Conservation (phyloP, 2,797 vertebrate species). For the Anguilla pacifica region DNA sequence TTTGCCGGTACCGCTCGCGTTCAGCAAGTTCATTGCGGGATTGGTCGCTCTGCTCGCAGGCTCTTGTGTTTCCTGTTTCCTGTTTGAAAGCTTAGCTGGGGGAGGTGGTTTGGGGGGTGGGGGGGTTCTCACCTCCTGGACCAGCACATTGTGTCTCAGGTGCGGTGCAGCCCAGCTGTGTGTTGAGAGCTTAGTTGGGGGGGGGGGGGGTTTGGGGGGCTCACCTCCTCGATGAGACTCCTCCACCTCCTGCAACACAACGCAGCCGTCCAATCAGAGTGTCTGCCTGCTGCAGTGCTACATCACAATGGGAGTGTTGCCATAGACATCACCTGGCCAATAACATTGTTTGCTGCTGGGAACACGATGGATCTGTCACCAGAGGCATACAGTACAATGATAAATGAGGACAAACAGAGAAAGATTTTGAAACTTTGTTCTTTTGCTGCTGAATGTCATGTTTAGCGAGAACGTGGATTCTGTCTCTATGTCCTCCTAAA, state of each 20-base stretch:
- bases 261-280: too few relatives aligned
- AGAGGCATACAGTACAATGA: not conserved
- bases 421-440: slow-evolving; percentile 94
- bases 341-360: not conserved
- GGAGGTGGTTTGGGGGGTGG: not conserved
- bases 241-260: slow-evolving; percentile 81
- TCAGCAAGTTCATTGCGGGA: slow-evolving; percentile 9
- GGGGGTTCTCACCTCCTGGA: slow-evolving; percentile 87
- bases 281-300: too few relatives aligned
- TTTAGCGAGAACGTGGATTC: slow-evolving; percentile 97
- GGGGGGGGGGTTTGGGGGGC: not conserved
- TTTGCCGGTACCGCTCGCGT: slow-evolving; percentile 75
- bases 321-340: slow-evolving; percentile 8
- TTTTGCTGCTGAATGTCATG: slow-evolving; percentile 98
- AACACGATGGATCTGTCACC: too few relatives aligned
- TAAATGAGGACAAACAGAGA: not conserved
- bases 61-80: slow-evolving; percentile 5
- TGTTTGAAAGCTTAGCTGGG: too few relatives aligned
- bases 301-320: slow-evolving; percentile 47
- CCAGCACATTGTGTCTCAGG: slow-evolving; percentile 94
- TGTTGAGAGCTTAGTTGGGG: too few relatives aligned
- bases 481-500: slow-evolving; percentile 90
- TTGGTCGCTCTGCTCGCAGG: not conserved
- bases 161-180: too few relatives aligned
- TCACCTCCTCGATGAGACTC: slow-evolving; percentile 71